Conservation (phyloP, 2,797 vertebrate species). For the Falco biarmicus region DNA sequence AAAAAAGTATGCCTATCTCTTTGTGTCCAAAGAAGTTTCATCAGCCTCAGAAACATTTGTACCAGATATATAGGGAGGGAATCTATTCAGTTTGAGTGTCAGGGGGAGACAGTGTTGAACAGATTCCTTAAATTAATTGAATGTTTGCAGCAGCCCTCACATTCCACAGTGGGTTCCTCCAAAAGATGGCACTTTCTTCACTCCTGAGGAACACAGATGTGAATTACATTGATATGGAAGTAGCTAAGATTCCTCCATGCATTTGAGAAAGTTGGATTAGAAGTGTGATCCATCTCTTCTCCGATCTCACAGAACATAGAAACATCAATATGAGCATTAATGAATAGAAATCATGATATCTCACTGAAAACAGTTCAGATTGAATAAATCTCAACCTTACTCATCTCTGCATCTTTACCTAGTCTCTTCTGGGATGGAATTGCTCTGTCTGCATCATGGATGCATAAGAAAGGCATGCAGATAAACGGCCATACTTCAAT, state of each 20-base stretch:
- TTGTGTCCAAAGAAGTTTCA: constrained; percentile 51
- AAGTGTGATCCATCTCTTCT: neutral
- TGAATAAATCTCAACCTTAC: neutral
- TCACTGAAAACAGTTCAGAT: neutral
- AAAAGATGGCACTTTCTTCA: neutral
- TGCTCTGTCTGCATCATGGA: neutral
- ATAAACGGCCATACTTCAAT: neutral
- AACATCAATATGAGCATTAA: neutral
- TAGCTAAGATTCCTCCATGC: neutral
- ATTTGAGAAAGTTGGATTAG: neutral
- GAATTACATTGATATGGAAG: neutral
- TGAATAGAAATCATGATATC: neutral
- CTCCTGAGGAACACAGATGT: neutral
- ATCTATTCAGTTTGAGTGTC: neutral
- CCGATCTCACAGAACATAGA: neutral
- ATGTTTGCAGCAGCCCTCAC: neutral
- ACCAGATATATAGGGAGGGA: constrained; percentile 3
- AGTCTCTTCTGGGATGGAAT: neutral
- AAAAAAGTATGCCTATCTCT: constrained; percentile 50
- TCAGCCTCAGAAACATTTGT: constrained; percentile 33
- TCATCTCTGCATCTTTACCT: neutral
- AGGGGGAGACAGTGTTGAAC: neutral
- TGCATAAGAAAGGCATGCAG: neutral
- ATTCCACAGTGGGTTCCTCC: neutral
- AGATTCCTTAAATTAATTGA: neutral